Conservation (phyloP, 37 sponge, comb jelly and placozoan species). For the Aphrocallistes beatrix region DNA sequence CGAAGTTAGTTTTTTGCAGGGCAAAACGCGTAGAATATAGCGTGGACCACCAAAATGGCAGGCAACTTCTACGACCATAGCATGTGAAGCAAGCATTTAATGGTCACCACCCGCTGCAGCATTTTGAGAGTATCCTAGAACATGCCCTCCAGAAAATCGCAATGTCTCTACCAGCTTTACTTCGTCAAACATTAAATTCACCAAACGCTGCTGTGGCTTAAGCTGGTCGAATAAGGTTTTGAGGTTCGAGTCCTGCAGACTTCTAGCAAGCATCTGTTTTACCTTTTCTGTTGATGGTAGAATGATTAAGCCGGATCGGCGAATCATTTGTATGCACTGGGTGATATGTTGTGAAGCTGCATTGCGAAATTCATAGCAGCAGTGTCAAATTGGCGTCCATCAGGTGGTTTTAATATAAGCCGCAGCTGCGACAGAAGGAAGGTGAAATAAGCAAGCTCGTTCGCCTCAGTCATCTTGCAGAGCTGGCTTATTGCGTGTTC, state of each 20-base stretch:
- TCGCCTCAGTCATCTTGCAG: slow-evolving; percentile 14
- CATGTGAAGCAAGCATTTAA: not conserved
- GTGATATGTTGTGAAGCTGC: slow-evolving; percentile 17
- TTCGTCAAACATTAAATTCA: slow-evolving; percentile 14
- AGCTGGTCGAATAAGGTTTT: slow-evolving; percentile 13
- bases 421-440: slow-evolving; percentile 17
- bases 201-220: slow-evolving; percentile 21
- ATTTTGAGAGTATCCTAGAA: slow-evolving; percentile 13
- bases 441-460: slow-evolving; percentile 17
- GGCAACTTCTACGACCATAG: slow-evolving; percentile 18
- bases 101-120: slow-evolving; percentile 20
- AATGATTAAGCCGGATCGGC: not conserved
- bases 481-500: slow-evolving; percentile 19
- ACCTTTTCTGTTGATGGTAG: slow-evolving; percentile 19
- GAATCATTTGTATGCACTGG: not conserved
- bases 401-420: slow-evolving; percentile 8
- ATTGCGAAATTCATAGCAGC: slow-evolving; percentile 1
- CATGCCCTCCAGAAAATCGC: slow-evolving; percentile 17
- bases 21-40: slow-evolving; percentile 19
- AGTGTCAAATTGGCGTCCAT: slow-evolving; percentile 16
- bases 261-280: slow-evolving; percentile 16
- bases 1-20: slow-evolving; percentile 20
- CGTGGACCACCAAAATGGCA: slow-evolving; percentile 19
- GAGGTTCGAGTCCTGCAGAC: slow-evolving; percentile 17
- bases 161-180: slow-evolving; percentile 14